Evolutionary conservation across 2,797 vertebrate species (phyloP).

Genomic region (Cirrhinus mrigala): DNA sequence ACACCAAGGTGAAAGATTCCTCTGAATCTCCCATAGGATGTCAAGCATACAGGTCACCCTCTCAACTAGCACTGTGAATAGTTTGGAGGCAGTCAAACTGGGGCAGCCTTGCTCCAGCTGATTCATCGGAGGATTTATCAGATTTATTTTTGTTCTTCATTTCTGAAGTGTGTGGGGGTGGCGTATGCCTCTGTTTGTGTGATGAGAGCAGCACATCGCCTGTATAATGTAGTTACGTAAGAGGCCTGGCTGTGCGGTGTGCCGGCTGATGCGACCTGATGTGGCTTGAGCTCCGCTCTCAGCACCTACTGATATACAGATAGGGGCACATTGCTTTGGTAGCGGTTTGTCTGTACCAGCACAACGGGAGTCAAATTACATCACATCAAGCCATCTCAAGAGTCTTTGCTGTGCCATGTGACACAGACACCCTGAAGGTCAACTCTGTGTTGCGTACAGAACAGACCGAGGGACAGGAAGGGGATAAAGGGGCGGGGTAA

Average conservation of each 20-base stretch:
- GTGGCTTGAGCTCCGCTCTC: constrained; percentile 20
- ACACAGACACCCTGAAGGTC: constrained; percentile 15
- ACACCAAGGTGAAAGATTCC: background rate
- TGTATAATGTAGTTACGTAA: constrained; percentile 69
- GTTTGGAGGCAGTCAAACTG: constrained; percentile 61
- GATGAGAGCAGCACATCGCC: constrained; percentile 41
- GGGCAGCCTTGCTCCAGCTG: constrained; percentile 61
- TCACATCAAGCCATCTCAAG: constrained; percentile 37
- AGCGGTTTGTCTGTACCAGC: constrained; percentile 4
- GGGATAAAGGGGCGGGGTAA: background rate
- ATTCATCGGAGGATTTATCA: constrained; percentile 67
- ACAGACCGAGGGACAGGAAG: background rate
- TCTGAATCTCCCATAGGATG: background rate
- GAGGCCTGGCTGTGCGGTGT: constrained; percentile 8
- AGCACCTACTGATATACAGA: constrained; percentile 55
- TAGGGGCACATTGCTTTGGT: background rate
- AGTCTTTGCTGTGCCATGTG: constrained; percentile 15
- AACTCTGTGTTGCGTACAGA: background rate
- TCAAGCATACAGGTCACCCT: constrained; percentile 3
- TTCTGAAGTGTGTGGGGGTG: constrained; percentile 29
- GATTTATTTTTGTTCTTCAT: constrained; percentile 70
- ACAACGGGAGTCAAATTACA: constrained; percentile 52
- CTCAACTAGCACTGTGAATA: background rate
- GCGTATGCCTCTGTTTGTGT: constrained; percentile 25
- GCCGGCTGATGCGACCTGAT: constrained; percentile 53